A percentile compares a stretch with the other conserved stretches of the same genome.
phyloP scores from a whole-genome alignment of 2,113 vertebrate species.

The Xenus cinereus region DNA sequence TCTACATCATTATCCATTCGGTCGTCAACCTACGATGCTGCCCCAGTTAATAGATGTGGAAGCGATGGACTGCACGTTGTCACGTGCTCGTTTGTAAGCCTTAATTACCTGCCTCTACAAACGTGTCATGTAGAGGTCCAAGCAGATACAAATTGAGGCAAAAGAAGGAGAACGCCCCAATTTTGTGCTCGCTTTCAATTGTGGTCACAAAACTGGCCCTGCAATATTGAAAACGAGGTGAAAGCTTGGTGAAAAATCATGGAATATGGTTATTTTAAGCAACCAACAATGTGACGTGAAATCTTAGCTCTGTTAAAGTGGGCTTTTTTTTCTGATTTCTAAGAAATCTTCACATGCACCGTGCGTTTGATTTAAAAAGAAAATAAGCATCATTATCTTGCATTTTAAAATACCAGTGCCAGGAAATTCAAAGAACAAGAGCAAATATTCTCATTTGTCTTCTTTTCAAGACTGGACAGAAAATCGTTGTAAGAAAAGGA shows the following conservation, averaged over 20 bases:
- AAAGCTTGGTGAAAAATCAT: not conserved
- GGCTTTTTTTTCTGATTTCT: not conserved
- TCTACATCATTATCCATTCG: not conserved
- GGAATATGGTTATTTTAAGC: not conserved
- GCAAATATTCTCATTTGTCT: not conserved
- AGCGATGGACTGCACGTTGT: fast-evolving
- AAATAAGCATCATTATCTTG: not conserved
- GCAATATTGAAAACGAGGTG: not conserved
- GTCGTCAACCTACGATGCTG: not conserved
- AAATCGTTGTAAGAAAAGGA: not conserved
- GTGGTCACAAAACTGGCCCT: not conserved
- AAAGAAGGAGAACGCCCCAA: not conserved
- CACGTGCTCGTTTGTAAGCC: fast-evolving
- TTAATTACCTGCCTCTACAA: not conserved
- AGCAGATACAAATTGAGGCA: not conserved
- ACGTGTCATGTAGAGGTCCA: no score
- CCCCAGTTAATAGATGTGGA: not conserved
- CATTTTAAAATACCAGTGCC: not conserved
- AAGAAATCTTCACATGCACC: not conserved
- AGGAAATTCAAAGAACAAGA: conserved; percentile 2
- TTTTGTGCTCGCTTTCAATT: not conserved
- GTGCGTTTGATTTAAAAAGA: not conserved
- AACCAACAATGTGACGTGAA: not conserved
- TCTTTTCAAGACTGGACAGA: not conserved
- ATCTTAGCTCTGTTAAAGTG: not conserved